Evolutionary conservation across 2,888 invertebrate species (phyloP), one percentile per base, ranked within the genome.

Genomic region (Nematopogon swammerdamellus): DNA sequence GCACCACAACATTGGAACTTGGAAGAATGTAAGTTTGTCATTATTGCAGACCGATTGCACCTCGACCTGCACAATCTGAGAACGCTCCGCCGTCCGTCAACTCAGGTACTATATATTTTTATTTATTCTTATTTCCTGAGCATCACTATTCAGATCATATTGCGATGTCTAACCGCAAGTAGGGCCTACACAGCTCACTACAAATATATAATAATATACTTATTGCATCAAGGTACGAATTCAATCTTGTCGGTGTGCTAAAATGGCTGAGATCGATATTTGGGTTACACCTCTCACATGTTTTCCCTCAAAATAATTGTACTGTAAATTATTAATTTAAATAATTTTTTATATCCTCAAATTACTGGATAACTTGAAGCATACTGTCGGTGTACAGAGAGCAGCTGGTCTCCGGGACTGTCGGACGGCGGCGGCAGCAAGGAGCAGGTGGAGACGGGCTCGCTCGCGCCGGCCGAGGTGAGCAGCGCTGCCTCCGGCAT

Each of bases 11-110:
- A 10, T 44, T 45, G 36, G 18, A 29, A 49, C 53, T 48, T 45
- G n/a, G n/a, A n/a, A n/a, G n/a, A n/a, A n/a, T n/a, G n/a, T n/a
- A n/a, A n/a, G n/a, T n/a, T n/a, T n/a, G n/a, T n/a, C n/a, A n/a
- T n/a, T n/a, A 16, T 56, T 53, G 17, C 57, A 74, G 74, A 18
- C 62, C 68, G 2, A 71, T 72, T 30, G 72, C 72, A 14, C 75
- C 74, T 0, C 63, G 74, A 53, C n/a, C 4, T 3, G 63, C 68
- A 1, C 72, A 68, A 51, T 64, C 67, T 0, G 75, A 76, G 18
- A 64, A 64, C 2, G 67, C 63, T 5, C 74, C 69, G 46, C 74
- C 64, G 59, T 66, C 72, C 45, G 69, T 57, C n/a, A 68, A 67
- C 54, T 70, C 70, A 58, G 72, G 73, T 25, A 25, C 25, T 25